Percentiles rank a stretch among this genome's conserved stretches.
Evolutionary conservation across 2,797 vertebrate genomes (phyloP).

Genomic region (Periparus ater): DNA sequence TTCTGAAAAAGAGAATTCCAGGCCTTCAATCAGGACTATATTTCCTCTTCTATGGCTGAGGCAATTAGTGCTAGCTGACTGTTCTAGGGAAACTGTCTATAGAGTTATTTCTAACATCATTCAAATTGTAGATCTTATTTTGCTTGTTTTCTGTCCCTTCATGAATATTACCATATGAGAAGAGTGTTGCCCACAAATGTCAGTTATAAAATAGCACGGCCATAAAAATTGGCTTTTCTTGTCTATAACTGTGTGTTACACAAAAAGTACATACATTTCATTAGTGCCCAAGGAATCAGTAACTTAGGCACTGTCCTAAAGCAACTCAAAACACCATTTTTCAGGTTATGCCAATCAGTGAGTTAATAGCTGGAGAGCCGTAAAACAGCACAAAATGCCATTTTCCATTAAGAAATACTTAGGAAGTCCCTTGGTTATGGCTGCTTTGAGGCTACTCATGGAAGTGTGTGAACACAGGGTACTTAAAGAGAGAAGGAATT

Average conservation of each 20-base stretch:
- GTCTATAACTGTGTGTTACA: not conserved
- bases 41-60: not conserved
- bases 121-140: not conserved
- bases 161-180: not conserved
- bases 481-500: not conserved
- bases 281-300: not conserved
- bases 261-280: not conserved
- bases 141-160: not conserved
- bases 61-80: not conserved
- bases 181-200: not conserved
- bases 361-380: not conserved
- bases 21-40: not conserved
- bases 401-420: not conserved
- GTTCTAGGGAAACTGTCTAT: not conserved
- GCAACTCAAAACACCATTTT: not conserved
- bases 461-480: not conserved
- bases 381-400: not conserved
- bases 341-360: not conserved
- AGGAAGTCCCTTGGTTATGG: not conserved
- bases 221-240: not conserved
- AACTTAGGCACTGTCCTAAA: not conserved
- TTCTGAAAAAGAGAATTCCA: slow-evolving; percentile 20
- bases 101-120: not conserved
- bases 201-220: not conserved
- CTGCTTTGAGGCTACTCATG: not conserved